A percentile compares a stretch with the other conserved stretches of the same genome.
phyloP scores from a whole-genome alignment of 2,113 vertebrate genomes.

The Dendrocopos noguchii region DNA sequence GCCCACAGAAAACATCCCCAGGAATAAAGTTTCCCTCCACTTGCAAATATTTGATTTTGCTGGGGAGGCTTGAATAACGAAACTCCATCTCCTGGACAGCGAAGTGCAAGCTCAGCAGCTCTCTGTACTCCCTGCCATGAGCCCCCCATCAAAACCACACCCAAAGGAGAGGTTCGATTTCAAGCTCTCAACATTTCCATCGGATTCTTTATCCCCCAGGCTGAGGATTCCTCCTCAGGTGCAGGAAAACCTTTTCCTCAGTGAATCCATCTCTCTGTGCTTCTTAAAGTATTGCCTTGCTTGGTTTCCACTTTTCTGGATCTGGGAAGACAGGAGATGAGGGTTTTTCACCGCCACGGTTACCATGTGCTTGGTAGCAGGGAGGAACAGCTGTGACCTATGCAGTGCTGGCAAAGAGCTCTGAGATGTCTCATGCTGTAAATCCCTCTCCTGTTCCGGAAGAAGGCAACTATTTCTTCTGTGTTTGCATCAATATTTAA shows the following conservation, averaged over 20 bases:
- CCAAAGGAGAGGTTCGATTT: background rate
- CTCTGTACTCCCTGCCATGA: background rate
- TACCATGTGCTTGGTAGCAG: background rate
- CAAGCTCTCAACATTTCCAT: background rate
- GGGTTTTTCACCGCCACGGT: background rate
- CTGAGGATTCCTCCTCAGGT: background rate
- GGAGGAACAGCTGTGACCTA: background rate
- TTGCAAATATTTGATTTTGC: slow-evolving; percentile 23
- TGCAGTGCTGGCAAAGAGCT: background rate
- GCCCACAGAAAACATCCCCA: background rate
- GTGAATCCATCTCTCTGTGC: background rate
- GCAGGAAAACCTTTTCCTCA: background rate
- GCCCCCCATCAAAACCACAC: background rate
- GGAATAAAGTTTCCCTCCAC: background rate
- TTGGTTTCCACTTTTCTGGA: background rate
- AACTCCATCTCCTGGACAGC: background rate
- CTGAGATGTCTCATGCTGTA: background rate
- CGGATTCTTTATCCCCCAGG: background rate
- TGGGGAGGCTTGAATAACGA: background rate
- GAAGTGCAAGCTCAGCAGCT: background rate
- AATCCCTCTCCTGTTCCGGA: background rate
- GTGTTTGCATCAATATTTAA: slow-evolving; percentile 44
- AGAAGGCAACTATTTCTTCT: background rate
- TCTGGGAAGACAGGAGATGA: background rate
- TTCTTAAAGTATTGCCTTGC: background rate